Conservation (phyloP, 2,888 invertebrate genomes). For the Hirtodrosophila histrioides region DNA sequence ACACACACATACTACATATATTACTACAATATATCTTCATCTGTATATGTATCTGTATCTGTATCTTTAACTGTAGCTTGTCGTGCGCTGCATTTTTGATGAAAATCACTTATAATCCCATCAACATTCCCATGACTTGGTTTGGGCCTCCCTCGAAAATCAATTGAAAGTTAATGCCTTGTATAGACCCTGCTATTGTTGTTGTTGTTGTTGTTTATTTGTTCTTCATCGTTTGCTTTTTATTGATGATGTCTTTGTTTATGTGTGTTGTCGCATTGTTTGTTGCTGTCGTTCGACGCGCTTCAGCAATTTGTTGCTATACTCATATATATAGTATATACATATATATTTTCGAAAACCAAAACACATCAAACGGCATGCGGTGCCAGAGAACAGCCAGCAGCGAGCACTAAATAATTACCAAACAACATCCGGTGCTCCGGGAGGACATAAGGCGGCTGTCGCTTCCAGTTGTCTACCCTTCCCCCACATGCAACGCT, state of each 20-base stretch:
- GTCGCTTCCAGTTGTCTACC: conserved; percentile 27
- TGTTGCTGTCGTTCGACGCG: conserved; percentile 72
- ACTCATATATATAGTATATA: conserved; percentile 31
- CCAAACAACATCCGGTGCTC: conserved; percentile 77
- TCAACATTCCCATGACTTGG: conserved; percentile 73
- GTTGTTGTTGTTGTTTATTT: conserved; percentile 57
- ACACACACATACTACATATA: conserved; percentile 15
- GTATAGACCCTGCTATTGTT: conserved; percentile 26
- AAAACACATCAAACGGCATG: conserved; percentile 74
- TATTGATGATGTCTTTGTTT: conserved; percentile 78
- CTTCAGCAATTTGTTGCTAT: conserved; percentile 76
- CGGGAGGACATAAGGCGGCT: conserved; percentile 65
- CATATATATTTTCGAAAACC: conserved; percentile 56
- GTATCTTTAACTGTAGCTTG: conserved; percentile 49
- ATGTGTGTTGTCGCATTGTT: conserved; percentile 76
- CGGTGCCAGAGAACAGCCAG: conserved; percentile 32
- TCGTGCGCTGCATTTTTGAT: conserved; percentile 80
- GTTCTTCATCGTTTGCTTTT: conserved; percentile 61
- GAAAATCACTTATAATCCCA: conserved; percentile 78
- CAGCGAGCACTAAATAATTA: conserved; percentile 75
- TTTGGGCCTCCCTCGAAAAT: conserved; percentile 47
- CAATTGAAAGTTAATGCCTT: conserved; percentile 65
- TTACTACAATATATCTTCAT: conserved; percentile 2
- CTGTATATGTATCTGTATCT: conserved; percentile 26
- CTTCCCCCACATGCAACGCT: not conserved